These are phyloP conservation scores for Coryphaenoides rupestris DNA, from an alignment of 2,113 vertebrate species.

Conservation along the genomic window DNA sequence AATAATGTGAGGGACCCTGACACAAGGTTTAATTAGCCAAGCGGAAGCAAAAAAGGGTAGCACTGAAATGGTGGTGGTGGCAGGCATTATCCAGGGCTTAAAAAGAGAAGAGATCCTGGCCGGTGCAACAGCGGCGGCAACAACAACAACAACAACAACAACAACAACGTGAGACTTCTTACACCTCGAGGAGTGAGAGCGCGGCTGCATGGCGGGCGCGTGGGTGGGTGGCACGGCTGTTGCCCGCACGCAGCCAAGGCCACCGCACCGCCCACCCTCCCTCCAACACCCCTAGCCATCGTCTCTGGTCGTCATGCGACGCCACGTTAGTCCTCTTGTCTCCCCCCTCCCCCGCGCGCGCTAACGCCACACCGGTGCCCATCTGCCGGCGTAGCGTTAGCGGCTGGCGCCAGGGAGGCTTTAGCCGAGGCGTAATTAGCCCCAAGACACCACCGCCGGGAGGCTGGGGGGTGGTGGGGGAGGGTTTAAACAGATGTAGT, in stretches of 20 bases:
- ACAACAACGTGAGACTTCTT: slow-evolving; percentile 65
- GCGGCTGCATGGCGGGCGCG: slow-evolving; percentile 62
- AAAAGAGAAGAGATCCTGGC: slow-evolving; percentile 43
- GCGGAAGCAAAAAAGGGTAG: slow-evolving; percentile 29
- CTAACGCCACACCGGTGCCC: slow-evolving; percentile 64
- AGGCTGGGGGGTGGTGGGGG: slow-evolving; percentile 47
- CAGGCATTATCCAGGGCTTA: slow-evolving; percentile 37
- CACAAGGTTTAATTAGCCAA: slow-evolving; percentile 39
- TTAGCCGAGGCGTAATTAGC: slow-evolving; percentile 72
- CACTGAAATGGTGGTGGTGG: slow-evolving; percentile 16
- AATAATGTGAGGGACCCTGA: background rate
- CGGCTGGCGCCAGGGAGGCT: slow-evolving; percentile 67
- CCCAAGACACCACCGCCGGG: slow-evolving; percentile 65
- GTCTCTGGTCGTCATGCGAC: slow-evolving; percentile 40
- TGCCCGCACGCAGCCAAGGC: slow-evolving; percentile 62
- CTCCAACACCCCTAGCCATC: too few species aligned
- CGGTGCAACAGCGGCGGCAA: too few species aligned
- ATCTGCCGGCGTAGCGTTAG: slow-evolving; percentile 70
- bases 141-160: too few species aligned
- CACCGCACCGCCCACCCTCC: slow-evolving; percentile 26
- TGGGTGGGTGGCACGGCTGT: slow-evolving; percentile 67
- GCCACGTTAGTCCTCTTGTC: slow-evolving; percentile 62
- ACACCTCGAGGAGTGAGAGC: slow-evolving; percentile 59
- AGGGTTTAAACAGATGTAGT: slow-evolving; percentile 70
- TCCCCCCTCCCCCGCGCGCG: too few species aligned